Conservation (phyloP, 1,140 invertebrate genomes). For the Probaryconus sp. region DNA sequence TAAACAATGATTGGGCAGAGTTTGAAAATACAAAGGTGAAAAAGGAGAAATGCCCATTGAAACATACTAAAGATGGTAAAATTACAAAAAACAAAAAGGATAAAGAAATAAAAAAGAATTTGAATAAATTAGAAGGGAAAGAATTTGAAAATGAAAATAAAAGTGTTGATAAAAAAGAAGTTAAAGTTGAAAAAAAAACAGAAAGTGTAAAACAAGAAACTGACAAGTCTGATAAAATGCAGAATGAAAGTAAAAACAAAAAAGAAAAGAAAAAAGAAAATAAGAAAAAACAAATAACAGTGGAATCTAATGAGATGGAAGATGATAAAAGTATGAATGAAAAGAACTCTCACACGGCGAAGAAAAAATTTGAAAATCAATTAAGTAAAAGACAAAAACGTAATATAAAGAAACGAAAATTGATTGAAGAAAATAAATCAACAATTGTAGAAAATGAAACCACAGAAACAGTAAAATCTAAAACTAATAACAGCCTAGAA, state of each 20-base stretch:
- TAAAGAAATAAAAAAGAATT: slow-evolving; percentile 56
- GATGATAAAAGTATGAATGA: slow-evolving; percentile 9
- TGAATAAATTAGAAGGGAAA: slow-evolving; percentile 54
- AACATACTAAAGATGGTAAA: slow-evolving; percentile 33
- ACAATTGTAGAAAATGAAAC: no score
- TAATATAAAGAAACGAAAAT: slow-evolving; percentile 60
- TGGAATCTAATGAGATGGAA: no score
- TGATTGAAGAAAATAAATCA: slow-evolving; percentile 54
- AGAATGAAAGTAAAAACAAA: background rate
- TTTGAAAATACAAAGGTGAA: slow-evolving; percentile 57
- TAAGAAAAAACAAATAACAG: background rate
- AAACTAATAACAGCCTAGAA: background rate
- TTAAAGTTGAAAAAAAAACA: slow-evolving; percentile 8
- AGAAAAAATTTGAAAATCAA: slow-evolving; percentile 22
- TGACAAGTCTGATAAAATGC: background rate
- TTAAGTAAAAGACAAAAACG: slow-evolving; percentile 71
- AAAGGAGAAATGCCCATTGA: slow-evolving; percentile 13
- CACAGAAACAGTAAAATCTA: background rate
- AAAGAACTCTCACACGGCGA: slow-evolving; percentile 6
- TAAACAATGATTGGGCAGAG: slow-evolving; percentile 69
- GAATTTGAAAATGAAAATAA: slow-evolving; percentile 11
- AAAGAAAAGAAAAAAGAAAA: slow-evolving; percentile 1
- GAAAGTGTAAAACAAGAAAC: background rate
- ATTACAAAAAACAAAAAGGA: slow-evolving; percentile 15
- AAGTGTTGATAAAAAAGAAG: slow-evolving; percentile 17